A percentile compares a stretch with the other conserved stretches of the same genome.
phyloP scores from a whole-genome alignment of 2,113 vertebrate species.

The Lathamus discolor region DNA sequence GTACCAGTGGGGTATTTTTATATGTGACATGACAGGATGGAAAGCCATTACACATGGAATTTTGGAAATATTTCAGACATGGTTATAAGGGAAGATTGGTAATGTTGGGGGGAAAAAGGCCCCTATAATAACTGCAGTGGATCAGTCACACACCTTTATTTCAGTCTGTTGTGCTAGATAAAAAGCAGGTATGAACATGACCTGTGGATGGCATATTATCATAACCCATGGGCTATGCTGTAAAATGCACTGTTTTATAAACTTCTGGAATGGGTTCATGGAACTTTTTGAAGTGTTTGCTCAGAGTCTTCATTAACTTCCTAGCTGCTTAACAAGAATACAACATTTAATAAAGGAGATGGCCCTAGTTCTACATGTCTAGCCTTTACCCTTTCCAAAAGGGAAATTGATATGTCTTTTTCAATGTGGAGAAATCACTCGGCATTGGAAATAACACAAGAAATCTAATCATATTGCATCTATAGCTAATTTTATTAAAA shows the following conservation, averaged over 20 bases:
- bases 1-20: background rate
- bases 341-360: background rate
- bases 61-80: slow-evolving; percentile 50
- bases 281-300: slow-evolving; percentile 32
- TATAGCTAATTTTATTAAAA: background rate
- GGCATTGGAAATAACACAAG: background rate
- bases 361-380: background rate
- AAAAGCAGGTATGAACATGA: slow-evolving; percentile 70
- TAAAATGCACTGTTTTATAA: slow-evolving; percentile 54
- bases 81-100: slow-evolving; percentile 18
- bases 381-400: background rate
- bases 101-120: slow-evolving; percentile 9
- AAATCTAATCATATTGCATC: background rate
- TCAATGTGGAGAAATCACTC: background rate
- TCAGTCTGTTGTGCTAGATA: slow-evolving; percentile 28
- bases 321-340: background rate
- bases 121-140: slow-evolving; percentile 15
- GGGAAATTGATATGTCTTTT: background rate
- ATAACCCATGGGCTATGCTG: slow-evolving; percentile 57
- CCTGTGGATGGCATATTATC: slow-evolving; percentile 52
- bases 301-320: slow-evolving; percentile 35
- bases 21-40: background rate
- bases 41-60: slow-evolving; percentile 24
- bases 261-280: slow-evolving; percentile 57
- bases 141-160: slow-evolving; percentile 46